Evolutionary conservation across 1,140 invertebrate genomes (phyloP).

Genomic region (Caenorhabditis remanei): DNA sequence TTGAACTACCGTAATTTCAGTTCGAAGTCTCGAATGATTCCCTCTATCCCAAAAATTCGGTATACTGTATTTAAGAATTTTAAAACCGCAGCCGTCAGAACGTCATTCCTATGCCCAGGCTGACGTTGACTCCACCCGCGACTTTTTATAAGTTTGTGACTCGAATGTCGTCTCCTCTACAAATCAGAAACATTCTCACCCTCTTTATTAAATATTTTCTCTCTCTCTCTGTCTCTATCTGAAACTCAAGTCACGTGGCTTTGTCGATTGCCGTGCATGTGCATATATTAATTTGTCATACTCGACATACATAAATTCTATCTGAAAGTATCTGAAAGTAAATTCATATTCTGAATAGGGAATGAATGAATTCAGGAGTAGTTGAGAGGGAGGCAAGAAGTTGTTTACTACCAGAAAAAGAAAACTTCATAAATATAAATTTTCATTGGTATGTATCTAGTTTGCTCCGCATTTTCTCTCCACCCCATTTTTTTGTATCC

Average conservation of each 20-base stretch:
- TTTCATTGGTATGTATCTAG: not conserved
- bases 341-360: not conserved
- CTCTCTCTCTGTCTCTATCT: not conserved
- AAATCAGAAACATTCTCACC: slow-evolving; percentile 25
- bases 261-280: not conserved
- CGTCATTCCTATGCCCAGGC: no score
- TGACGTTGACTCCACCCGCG: no score
- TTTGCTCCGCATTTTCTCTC: not conserved
- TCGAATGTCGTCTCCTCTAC: not conserved
- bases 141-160: no score
- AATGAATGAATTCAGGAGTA: not conserved
- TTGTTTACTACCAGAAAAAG: not conserved
- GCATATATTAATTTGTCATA: slow-evolving; percentile 42
- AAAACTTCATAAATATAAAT: not conserved
- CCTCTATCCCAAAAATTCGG: no score
- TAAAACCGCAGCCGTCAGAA: no score
- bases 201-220: not conserved
- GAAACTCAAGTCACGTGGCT: not conserved
- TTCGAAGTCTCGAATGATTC: no score
- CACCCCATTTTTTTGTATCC: not conserved
- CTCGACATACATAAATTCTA: not conserved
- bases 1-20: no score
- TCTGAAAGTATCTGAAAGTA: not conserved
- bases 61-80: no score
- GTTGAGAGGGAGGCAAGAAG: not conserved